Base-by-base conservation (phyloP, 1,140 invertebrate species). In the Drosophila santomea region DNA sequence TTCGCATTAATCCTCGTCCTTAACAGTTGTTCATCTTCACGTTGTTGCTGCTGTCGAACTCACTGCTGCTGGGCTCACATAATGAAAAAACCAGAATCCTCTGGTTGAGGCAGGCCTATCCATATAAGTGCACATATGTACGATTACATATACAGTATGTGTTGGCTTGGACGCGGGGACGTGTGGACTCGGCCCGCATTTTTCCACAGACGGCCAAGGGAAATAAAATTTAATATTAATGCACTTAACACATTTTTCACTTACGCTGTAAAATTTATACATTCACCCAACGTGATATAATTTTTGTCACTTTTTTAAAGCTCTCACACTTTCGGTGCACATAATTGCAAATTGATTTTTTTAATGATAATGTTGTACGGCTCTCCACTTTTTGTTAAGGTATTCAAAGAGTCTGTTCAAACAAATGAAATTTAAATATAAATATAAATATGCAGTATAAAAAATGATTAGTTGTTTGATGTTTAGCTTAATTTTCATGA, bases 341-440 rank as follows among this genome's bases (percentile, higher is more conserved):
- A 81, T 85, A 86, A 85, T 85, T 86, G 75, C 75, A 82, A 78
- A 86, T 82, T 78, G 82, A 86, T 85, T 84, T 85, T 80, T 84
- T 85, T 86, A 57, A 55, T 77, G 62, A 77, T 63, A 76, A 78
- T 76, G 66, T 77, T 77, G 74, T 58, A 50, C 35, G 28, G 38
- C 32, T 59, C 44, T 41, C 43, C 25, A 14, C 61, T 59, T 55
- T 55, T 12, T n/a, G 17, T 38, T 54, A 32, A 10, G 8, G 8
- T 51, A 64, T 2, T 14, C 6, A 7, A 0, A 25, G 47, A 25
- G 59, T 28, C 3, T 35, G 1, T 54, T 5, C 8, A 3, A 43
- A 43, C 1, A 20, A 20, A 14, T 35, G 12, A 7, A 36, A 52
- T 45, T 45, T 20, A 17, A 11, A 23, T 11, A 17, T 8, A 17